Base-by-base conservation (phyloP, 2,888 invertebrate genomes). In the Autographa gamma region DNA sequence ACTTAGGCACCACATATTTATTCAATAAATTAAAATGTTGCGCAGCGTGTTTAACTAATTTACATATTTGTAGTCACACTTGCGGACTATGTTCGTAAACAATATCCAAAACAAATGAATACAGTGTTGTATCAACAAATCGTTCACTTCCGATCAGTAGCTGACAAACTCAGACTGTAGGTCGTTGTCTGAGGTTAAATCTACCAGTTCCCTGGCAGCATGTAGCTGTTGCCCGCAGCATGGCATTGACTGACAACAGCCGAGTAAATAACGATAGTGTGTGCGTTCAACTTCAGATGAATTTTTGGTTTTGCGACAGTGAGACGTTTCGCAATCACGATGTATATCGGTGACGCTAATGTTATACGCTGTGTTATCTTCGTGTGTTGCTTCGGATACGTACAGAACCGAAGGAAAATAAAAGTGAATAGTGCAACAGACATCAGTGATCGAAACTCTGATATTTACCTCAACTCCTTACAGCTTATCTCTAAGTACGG, bases 401-500 rank as follows among this genome's bases (percentile, higher is more conserved):
- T 82, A 66, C 82, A 84, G 56, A 85, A 84, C 63, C 73, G 69
- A 64, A 69, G 77, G 52, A 76, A 80, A 74, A 74, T 75, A 69
- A 82, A 81, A 69, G 58, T 69, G 16, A 77, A 79, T 66, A 76
- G 72, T 61, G 69, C 60, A 41, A 58, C 79, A 48, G 69, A 76
- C 31, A 76, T 83, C 54, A 87, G 79, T 79, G 86, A 90, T 67
- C 76, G 66, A 0, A 81, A 88, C 65, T 89, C 90, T 0, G 91
- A 91, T 52, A 88, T 90, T 31, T 89, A 89, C 80, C 87, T 93
- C 64, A 87, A 94, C 79, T 92, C 94, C 7, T 65, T 87, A 41
- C 90, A 94, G 67, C 80, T 95, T n/a, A 88, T 94, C 64, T 75
- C 83, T 52, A 93, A 90, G 75, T 91, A 92, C 71, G 90, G 91